Percentiles rank a stretch among this genome's conserved stretches.
Conservation (phyloP, 2,113 vertebrate species). For the Thunnus thynnus region DNA sequence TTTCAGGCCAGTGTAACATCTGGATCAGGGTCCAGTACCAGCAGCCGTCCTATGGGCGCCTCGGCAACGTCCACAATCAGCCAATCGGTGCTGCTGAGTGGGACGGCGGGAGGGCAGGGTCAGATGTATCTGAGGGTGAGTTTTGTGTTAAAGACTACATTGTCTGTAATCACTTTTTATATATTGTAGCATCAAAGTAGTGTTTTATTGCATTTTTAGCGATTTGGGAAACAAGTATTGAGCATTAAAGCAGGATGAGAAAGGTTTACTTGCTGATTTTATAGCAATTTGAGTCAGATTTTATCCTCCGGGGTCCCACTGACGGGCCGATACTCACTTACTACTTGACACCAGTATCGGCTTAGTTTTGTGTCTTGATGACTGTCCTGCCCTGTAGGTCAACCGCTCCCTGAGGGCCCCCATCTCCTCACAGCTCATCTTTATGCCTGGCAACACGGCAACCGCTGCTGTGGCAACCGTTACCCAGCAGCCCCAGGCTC, state of each 20-base stretch:
- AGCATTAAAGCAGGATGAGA: too few relatives aligned
- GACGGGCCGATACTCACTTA: background rate
- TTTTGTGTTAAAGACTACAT: background rate
- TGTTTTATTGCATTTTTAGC: too few relatives aligned
- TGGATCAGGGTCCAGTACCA: constrained; percentile 74
- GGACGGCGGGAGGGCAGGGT: constrained; percentile 89
- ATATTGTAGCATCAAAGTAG: too few relatives aligned
- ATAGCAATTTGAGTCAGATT: too few relatives aligned
- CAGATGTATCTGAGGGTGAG: constrained; percentile 97
- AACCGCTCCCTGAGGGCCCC: constrained; percentile 88
- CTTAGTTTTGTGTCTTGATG: background rate
- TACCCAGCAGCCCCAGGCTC: constrained; percentile 81
- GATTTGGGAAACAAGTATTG: too few relatives aligned
- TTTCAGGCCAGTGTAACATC: constrained; percentile 77
- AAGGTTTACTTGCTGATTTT: too few relatives aligned
- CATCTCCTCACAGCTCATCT: constrained; percentile 95
- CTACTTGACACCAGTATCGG: fast-evolving
- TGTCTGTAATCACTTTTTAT: too few relatives aligned
- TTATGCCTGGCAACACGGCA: constrained; percentile 95
- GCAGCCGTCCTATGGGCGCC: constrained; percentile 81
- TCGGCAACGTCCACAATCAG: constrained; percentile 89
- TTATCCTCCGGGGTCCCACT: too few relatives aligned
- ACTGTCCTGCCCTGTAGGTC: constrained; percentile 70
- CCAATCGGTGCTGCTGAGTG: constrained; percentile 95
- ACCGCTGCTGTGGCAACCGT: constrained; percentile 88